These are phyloP conservation scores for Malthinus seriepunctatus DNA, from an alignment of 2,888 invertebrate genomes.

Conservation along the genomic window DNA sequence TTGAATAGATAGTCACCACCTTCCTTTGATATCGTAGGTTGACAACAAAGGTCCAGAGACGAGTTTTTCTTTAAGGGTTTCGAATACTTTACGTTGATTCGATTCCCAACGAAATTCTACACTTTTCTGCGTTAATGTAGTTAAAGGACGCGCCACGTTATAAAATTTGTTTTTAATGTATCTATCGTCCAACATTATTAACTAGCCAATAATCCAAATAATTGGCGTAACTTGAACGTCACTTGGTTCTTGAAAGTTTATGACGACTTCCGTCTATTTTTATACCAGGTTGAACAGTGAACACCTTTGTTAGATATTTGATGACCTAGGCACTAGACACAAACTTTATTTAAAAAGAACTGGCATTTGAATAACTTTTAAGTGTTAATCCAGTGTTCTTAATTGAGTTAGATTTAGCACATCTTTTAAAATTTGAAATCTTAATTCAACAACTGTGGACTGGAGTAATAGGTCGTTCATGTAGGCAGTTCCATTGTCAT, in stretches of 20 bases:
- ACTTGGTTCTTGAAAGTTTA: slow-evolving; percentile 30
- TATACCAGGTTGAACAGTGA: slow-evolving; percentile 18
- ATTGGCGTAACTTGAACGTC: slow-evolving; percentile 29
- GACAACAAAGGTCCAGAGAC: slow-evolving; percentile 22
- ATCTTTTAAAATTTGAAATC: neutral
- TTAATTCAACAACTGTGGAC: slow-evolving; percentile 4
- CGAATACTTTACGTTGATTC: slow-evolving; percentile 33
- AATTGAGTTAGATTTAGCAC: slow-evolving; percentile 7
- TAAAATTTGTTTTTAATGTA: slow-evolving; percentile 34
- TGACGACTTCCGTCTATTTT: slow-evolving; percentile 21
- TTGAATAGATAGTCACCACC: slow-evolving; percentile 37
- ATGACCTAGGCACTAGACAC: slow-evolving; percentile 35
- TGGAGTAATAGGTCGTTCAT: neutral
- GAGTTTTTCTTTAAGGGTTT: slow-evolving; percentile 28
- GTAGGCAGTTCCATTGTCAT: neutral
- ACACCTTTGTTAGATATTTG: slow-evolving; percentile 30
- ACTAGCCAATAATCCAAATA: slow-evolving; percentile 35
- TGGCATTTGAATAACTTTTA: no score
- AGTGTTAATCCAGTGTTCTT: neutral
- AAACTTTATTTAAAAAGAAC: no score
- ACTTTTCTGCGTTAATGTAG: slow-evolving; percentile 34
- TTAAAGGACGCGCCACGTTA: slow-evolving; percentile 33
- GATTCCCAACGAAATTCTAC: slow-evolving; percentile 31
- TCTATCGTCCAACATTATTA: slow-evolving; percentile 39
- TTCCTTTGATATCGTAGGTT: slow-evolving; percentile 31